These are phyloP conservation scores for Podarcis raffonei DNA, from an alignment of 2,113 vertebrate genomes.

Conservation along the genomic window DNA sequence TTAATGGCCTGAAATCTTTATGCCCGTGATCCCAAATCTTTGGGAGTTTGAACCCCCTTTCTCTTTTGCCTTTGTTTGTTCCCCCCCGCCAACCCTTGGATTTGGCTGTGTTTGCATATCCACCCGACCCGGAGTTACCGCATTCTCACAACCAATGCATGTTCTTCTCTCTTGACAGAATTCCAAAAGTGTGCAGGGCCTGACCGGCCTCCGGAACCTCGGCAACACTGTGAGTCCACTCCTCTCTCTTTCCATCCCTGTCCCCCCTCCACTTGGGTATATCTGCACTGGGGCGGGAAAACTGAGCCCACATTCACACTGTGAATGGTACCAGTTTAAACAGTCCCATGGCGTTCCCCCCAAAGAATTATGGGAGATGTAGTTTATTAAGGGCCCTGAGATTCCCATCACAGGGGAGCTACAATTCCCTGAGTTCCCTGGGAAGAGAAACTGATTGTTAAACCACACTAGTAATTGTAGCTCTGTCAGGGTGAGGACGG, in stretches of 20 bases:
- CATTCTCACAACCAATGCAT: not conserved
- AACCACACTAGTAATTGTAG: too few species aligned
- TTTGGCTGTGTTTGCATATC: not conserved
- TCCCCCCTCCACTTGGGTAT: not conserved
- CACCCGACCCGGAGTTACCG: not conserved
- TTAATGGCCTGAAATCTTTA: not conserved
- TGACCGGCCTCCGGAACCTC: conserved; percentile 93
- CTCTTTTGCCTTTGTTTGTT: too few species aligned
- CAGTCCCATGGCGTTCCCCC: too few species aligned
- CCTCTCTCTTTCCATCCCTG: not conserved
- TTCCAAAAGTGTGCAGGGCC: conserved; percentile 89
- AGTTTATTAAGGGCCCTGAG: too few species aligned
- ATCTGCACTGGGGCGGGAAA: too few species aligned
- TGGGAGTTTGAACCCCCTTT: not conserved
- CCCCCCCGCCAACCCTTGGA: not conserved
- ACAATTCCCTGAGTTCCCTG: too few species aligned
- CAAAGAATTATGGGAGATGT: too few species aligned
- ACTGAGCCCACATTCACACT: too few species aligned
- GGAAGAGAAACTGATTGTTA: too few species aligned
- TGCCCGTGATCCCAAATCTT: not conserved
- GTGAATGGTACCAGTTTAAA: too few species aligned
- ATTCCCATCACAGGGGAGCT: too few species aligned
- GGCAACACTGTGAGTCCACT: conserved; percentile 91
- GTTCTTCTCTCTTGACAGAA: conserved; percentile 76
- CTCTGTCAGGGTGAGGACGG: too few species aligned